Base-by-base conservation (phyloP, 2,113 vertebrate genomes). In the Narcine bancroftii region DNA sequence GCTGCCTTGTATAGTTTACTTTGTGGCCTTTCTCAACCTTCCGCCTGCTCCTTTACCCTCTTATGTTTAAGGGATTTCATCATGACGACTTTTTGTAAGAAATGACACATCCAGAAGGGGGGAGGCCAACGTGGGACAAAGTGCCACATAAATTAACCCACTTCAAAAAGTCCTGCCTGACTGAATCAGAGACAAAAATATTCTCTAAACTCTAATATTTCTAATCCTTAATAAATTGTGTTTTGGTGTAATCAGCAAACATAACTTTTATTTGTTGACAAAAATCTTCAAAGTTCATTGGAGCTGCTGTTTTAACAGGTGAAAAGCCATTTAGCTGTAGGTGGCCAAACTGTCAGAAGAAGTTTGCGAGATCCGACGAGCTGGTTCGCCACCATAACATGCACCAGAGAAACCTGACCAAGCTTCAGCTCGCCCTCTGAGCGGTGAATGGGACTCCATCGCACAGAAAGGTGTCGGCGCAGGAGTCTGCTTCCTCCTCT, bases 261-360 rank as follows among this genome's bases (percentile, higher is more conserved):
- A 33, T 87, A 85, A 6, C 56, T 89, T 45, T 66, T 76, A 7
- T 69, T 42, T 69, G 83, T 89, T 36, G 10, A 45, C n/a, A 91
- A 69, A 69, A 71, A 21, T 66, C 69, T 69, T 69, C 66, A 71
- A 91, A 45, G 89, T 91, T 91, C 89, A 91, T 91, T 69, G 66
- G 63, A 60, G 89, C 89, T 91, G 65, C 89, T 69, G 89, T 91
- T 91, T 93, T 95, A 93, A 95, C 97, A 99, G 99, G 99, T 97
- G 99, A 99, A 96, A 99, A 99, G 95, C 98, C 98, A 92, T 99
- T 99, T 95, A 98, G 96, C 94, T 99, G 99, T 94, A 97, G 97
- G 95, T 99, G 98, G 98, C 97, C 97, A 93, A 98, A 97, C 95
- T 99, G 99, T 96, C 98, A 99, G 96, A 99, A 99, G 96, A 99